Evolutionary conservation across 1,140 invertebrate species (phyloP), one percentile per base, ranked within the genome.

Genomic region (Aphelinus atriplicis): DNA sequence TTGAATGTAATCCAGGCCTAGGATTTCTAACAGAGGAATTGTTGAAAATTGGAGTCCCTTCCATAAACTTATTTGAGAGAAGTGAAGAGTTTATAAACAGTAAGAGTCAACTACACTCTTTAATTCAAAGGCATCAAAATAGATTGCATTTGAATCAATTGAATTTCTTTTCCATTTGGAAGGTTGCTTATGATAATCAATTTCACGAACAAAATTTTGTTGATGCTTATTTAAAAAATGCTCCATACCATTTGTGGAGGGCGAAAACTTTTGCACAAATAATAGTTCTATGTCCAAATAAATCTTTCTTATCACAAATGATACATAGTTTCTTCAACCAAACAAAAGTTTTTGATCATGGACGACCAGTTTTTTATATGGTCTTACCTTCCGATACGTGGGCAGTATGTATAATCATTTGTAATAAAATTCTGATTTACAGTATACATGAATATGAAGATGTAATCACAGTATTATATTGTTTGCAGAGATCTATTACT

Each of bases 1-100:
- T 80, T 1, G 83, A 87, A 76, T 56, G 79, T 0, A 85, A 84
- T 80, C 79, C 86, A 26, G 84, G 83, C 3, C 43, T 78, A 6
- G 84, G 85, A 56, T 26, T 82, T 9, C 68, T 86, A 63, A 86
- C 86, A 2, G 48, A 77, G 67, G 66, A 81, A 9, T 76, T 87
- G 26, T 65, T 87, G n/a, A 10, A 82, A 47, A 50, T 60, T 60
- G 80, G 73, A n/a, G 56, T 86, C 61, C 56, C 77, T 9, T 3
- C 48, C 3, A 73, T 86, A 42, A 51, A 82, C 53, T 5, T 81
- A 7, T 84, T 76, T 26, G 85, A 85, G 75, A 9, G 3, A 45
- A n/a, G 43, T 2, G 0, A 3, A 5, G 0, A 5, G 0, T 83
- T 82, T 78, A 2, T 47, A 4, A 43, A 10, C 0, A 5, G 60